Percentiles rank a stretch among this genome's conserved stretches.
Evolutionary conservation across 2,797 vertebrate genomes (phyloP).

Genomic region (Pristis pectinata): DNA sequence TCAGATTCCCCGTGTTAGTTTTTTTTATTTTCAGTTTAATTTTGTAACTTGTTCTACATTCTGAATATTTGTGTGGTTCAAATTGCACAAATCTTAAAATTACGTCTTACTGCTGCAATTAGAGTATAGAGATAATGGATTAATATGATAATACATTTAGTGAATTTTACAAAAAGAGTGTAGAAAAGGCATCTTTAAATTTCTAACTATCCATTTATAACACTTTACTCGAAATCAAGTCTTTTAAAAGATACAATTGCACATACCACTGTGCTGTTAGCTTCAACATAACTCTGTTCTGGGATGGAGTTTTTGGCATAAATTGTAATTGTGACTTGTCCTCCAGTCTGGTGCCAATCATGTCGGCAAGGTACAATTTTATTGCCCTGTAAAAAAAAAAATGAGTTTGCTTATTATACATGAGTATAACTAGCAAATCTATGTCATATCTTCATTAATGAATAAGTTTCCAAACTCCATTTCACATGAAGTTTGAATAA

Average conservation of each 20-base stretch:
- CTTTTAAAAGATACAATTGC: background rate
- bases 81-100: background rate
- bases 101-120: background rate
- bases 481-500: background rate
- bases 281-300: constrained; percentile 81
- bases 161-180: background rate
- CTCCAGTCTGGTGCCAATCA: constrained; percentile 96
- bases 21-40: too few species aligned
- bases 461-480: background rate
- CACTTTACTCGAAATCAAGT: background rate
- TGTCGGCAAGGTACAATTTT: constrained; percentile 88
- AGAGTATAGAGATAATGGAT: background rate
- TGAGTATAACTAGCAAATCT: background rate
- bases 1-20: too few species aligned
- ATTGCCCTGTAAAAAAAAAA: constrained; percentile 50
- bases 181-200: background rate
- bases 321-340: constrained; percentile 88
- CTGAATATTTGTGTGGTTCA: background rate
- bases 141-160: background rate
- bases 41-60: background rate
- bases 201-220: too few species aligned
- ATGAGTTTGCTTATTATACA: background rate
- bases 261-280: constrained; percentile 84
- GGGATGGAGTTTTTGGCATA: constrained; percentile 90
- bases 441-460: background rate